phyloP scores from a whole-genome alignment of 2,888 invertebrate genomes.

The Carterocephalus palaemon region DNA sequence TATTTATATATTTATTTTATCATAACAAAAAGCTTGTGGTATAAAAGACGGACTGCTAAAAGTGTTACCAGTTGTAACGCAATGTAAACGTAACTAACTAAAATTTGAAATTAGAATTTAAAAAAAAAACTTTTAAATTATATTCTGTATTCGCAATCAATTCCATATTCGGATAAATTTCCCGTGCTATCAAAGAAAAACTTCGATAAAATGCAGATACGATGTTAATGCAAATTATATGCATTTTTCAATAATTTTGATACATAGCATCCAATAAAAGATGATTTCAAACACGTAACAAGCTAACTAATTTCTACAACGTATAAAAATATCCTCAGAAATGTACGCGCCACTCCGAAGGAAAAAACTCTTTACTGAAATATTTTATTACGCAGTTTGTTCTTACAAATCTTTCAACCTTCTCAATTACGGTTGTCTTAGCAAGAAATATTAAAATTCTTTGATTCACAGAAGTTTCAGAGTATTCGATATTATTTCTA shows the following conservation, averaged over 20 bases:
- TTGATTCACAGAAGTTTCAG: background rate
- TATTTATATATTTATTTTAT: no score
- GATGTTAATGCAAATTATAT: slow-evolving; percentile 18
- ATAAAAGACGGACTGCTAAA: no score
- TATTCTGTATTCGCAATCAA: slow-evolving; percentile 18
- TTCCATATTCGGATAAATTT: slow-evolving; percentile 21
- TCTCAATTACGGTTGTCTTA: slow-evolving; percentile 2
- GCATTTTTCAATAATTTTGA: no score
- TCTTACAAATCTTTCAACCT: background rate
- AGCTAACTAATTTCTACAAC: no score
- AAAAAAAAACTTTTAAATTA: no score
- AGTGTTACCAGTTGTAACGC: no score
- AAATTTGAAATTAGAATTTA: no score
- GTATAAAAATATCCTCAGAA: background rate
- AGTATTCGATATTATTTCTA: no score
- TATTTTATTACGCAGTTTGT: slow-evolving; percentile 6
- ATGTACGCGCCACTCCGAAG: background rate
- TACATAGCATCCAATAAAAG: no score
- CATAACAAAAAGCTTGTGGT: no score
- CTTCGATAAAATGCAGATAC: slow-evolving; percentile 18
- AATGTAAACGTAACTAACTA: no score
- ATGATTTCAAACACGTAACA: background rate
- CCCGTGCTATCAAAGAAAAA: slow-evolving; percentile 18
- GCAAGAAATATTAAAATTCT: slow-evolving; percentile 1
- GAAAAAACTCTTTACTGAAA: background rate